Percentiles rank a stretch among this genome's conserved stretches.
phyloP scores from a whole-genome alignment of 2,113 vertebrate species.

The Tonatia bakeri region DNA sequence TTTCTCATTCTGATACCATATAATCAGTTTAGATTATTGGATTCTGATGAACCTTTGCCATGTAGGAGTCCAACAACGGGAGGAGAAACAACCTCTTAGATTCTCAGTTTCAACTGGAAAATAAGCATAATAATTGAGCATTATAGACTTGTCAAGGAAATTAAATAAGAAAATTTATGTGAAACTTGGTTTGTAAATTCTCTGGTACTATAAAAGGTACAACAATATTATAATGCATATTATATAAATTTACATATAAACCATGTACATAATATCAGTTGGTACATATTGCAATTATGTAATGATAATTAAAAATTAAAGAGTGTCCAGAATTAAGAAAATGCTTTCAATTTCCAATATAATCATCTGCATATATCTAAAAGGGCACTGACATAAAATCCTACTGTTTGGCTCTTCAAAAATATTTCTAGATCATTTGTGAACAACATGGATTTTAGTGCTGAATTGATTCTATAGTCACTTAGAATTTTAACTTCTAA shows the following conservation, averaged over 20 bases:
- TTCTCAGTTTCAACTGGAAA: not conserved
- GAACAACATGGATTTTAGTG: constrained; percentile 25
- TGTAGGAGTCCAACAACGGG: not conserved
- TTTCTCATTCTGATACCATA: not conserved
- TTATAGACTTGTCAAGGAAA: not conserved
- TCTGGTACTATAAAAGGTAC: not conserved
- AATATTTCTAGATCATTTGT: constrained; percentile 34
- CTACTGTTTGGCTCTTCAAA: not conserved
- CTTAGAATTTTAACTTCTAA: constrained; percentile 17
- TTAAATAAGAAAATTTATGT: not conserved
- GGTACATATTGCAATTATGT: not conserved
- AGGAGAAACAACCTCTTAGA: not conserved
- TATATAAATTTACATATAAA: not conserved
- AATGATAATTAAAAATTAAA: not conserved
- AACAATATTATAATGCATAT: not conserved
- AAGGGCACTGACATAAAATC: not conserved
- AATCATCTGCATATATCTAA: not conserved
- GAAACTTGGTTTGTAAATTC: not conserved
- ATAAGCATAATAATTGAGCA: not conserved
- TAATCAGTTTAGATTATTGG: not conserved
- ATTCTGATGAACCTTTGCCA: not conserved
- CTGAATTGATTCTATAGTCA: not conserved
- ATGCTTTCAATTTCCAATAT: not conserved
- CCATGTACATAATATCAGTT: not conserved
- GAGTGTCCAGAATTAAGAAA: not conserved